Base-by-base conservation (phyloP, 2,888 invertebrate genomes). In the Pachliopta kotzebuea region DNA sequence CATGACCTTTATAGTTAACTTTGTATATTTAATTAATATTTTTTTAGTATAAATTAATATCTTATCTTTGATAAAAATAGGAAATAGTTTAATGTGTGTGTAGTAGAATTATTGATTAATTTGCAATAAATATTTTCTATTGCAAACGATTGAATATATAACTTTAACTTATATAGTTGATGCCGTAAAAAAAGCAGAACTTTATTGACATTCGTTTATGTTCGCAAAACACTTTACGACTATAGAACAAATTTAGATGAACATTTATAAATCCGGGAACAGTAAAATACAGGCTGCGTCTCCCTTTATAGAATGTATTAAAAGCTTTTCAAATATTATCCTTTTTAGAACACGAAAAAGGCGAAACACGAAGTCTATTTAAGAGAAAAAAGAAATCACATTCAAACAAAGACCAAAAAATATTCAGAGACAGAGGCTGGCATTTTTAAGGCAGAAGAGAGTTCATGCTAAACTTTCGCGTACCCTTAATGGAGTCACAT, bases 401-500 rank as follows among this genome's bases (percentile, higher is more conserved):
- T 21, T 45, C 14, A n/a, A 56, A 56, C 56, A 62, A 20, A 18
- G 31, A 53, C 26, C 23, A 52, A 60, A 57, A 57, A 42, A 63
- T 26, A 21, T 24, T 26, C 20, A n/a, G 24, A 37, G 26, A 45
- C 20, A 31, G 58, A 18, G n/a, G 60, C 67, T 66, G 56, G 70
- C 71, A 60, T 66, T 66, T 50, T 63, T 24, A 61, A 52, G 61
- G 55, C 57, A 62, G 42, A 62, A 65, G 29, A 26, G 37, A 31
- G 63, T 58, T 54, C 21, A 29, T 58, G 29, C 49, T 29, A 20
- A 62, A 62, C 62, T 67, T 59, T 62, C 66, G 66, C 68, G 66
- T 60, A 20, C 45, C 64, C 70, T 73, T 84, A 85, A 85, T 83
- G 80, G 84, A 85, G 80, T 76, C 72, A 76, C 71, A 79, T 75